Percentiles rank a stretch among this genome's conserved stretches.
Evolutionary conservation across 2,797 vertebrate species (phyloP).

Genomic region (Pteropus rufus): DNA sequence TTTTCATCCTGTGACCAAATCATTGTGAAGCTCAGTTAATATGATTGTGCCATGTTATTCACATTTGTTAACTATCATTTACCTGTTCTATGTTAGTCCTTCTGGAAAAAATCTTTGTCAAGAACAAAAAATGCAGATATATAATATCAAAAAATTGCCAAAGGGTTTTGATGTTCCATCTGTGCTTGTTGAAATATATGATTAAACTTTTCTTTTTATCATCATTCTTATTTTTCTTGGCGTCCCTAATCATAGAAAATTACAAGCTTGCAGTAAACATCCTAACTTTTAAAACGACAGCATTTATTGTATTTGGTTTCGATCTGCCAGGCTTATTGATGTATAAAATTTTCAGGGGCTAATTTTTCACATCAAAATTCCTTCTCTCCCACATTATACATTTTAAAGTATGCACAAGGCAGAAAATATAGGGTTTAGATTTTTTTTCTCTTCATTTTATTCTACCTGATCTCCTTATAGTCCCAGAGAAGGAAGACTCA

Average conservation of each 20-base stretch:
- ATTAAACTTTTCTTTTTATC: slow-evolving; percentile 85
- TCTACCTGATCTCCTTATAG: slow-evolving; percentile 82
- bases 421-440: slow-evolving; percentile 69
- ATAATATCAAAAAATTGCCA: slow-evolving; percentile 58
- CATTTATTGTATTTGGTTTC: slow-evolving; percentile 84
- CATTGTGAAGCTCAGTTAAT: not conserved
- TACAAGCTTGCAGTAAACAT: slow-evolving; percentile 83
- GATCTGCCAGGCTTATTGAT: slow-evolving; percentile 77
- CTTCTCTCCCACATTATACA: slow-evolving; percentile 77
- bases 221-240: slow-evolving; percentile 84
- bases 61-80: slow-evolving; percentile 45
- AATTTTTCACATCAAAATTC: slow-evolving; percentile 80
- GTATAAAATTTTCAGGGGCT: slow-evolving; percentile 79
- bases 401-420: slow-evolving; percentile 81
- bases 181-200: slow-evolving; percentile 79
- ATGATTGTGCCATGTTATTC: not conserved
- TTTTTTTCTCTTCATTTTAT: slow-evolving; percentile 73
- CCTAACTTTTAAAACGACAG: slow-evolving; percentile 79
- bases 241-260: slow-evolving; percentile 82
- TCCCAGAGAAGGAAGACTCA: slow-evolving; percentile 85
- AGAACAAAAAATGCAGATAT: slow-evolving; percentile 61
- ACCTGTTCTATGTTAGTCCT: slow-evolving; percentile 63
- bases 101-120: slow-evolving; percentile 74
- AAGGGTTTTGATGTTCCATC: slow-evolving; percentile 78
- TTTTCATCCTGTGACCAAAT: slow-evolving; percentile 21